A percentile compares a stretch with the other conserved stretches of the same genome.
phyloP scores from a whole-genome alignment of 1,140 invertebrate species.

The Ips typographus region DNA sequence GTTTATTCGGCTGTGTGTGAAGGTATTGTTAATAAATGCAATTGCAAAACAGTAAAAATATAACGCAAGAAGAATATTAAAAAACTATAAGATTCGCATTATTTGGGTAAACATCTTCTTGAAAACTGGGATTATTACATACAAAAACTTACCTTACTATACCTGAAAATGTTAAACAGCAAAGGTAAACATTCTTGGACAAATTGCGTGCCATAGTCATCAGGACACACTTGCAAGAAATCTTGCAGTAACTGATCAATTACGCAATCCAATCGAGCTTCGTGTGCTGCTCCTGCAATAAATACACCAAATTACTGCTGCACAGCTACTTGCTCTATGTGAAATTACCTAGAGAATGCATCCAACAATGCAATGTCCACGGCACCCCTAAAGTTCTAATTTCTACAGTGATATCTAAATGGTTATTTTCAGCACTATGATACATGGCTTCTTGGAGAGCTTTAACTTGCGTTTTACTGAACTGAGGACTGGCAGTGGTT shows the following conservation, averaged over 20 bases:
- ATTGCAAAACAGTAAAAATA: too few relatives aligned
- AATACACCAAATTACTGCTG: neutral
- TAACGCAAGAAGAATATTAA: too few relatives aligned
- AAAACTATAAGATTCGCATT: too few relatives aligned
- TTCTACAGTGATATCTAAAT: slow-evolving; percentile 85
- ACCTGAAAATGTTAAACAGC: slow-evolving; percentile 86
- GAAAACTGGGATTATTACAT: neutral
- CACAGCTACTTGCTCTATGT: neutral
- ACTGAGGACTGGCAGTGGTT: slow-evolving; percentile 54
- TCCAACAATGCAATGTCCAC: slow-evolving; percentile 91
- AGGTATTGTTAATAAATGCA: too few relatives aligned
- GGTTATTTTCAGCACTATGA: slow-evolving; percentile 86
- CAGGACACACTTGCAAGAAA: slow-evolving; percentile 81
- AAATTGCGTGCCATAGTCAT: slow-evolving; percentile 86
- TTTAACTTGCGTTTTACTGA: slow-evolving; percentile 82
- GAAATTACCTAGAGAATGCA: slow-evolving; percentile 69
- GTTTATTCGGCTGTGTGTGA: too few relatives aligned
- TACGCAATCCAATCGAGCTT: slow-evolving; percentile 78
- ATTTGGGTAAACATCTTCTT: too few relatives aligned
- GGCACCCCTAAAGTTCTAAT: slow-evolving; percentile 78
- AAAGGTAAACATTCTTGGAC: slow-evolving; percentile 87
- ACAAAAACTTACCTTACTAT: slow-evolving; percentile 71
- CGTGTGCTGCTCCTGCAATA: slow-evolving; percentile 69
- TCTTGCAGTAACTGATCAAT: slow-evolving; percentile 89
- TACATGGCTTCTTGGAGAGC: slow-evolving; percentile 91